These are phyloP conservation scores for Drosophila bunnanda DNA, from an alignment of 2,888 invertebrate genomes.

Conservation along the genomic window DNA sequence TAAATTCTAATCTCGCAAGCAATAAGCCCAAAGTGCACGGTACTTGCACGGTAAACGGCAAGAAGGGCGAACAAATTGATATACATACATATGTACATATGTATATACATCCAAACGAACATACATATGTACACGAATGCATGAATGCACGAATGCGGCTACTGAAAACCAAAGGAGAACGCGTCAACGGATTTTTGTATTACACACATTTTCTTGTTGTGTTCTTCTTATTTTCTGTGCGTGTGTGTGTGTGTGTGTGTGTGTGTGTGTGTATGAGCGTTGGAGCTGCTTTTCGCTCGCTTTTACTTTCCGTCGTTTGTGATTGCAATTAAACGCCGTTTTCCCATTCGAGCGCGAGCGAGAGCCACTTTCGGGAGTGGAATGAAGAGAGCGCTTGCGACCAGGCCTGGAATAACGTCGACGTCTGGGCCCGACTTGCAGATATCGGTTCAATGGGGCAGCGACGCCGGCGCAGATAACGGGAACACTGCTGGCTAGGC, in stretches of 20 bases:
- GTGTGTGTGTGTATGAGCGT: conserved; percentile 17
- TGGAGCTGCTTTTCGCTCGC: conserved; percentile 68
- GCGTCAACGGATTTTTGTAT: conserved; percentile 71
- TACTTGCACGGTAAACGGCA: not conserved
- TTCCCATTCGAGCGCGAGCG: conserved; percentile 71
- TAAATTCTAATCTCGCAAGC: not conserved
- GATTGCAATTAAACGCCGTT: conserved; percentile 78
- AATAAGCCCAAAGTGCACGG: not conserved
- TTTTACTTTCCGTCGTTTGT: conserved; percentile 72
- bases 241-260: conserved; percentile 41
- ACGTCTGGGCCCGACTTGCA: conserved; percentile 37
- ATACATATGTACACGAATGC: not conserved
- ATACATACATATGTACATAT: not conserved
- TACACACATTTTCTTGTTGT: conserved; percentile 64
- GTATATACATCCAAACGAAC: too few relatives aligned
- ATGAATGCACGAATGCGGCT: conserved; percentile 45
- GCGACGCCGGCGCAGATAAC: conserved; percentile 68
- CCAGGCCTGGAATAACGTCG: conserved; percentile 43
- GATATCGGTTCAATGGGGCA: conserved; percentile 34
- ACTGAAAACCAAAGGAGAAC: conserved; percentile 55
- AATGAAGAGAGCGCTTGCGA: conserved; percentile 44
- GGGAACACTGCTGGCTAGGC: conserved; percentile 52
- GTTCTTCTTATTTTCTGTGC: conserved; percentile 14
- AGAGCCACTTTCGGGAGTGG: conserved; percentile 12
- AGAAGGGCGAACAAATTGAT: not conserved